These are phyloP conservation scores for Pseudorhiza aurosa DNA, from an alignment of 30 jellyfish, hydroid and myxozoan species.

Conservation along the genomic window DNA sequence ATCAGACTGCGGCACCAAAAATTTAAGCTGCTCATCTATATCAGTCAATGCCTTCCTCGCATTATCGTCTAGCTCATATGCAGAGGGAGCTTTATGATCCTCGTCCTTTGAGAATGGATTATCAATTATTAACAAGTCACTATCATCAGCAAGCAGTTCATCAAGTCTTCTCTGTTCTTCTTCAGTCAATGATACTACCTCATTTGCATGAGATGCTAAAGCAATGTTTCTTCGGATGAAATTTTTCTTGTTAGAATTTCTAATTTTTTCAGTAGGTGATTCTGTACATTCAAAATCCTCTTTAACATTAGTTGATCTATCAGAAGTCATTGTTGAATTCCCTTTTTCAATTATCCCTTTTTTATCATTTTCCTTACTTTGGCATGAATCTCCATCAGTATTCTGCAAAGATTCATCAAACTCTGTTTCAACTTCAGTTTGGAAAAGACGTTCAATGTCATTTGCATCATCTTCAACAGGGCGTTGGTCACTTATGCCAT, in stretches of 20 bases:
- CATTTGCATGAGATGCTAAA: slow-evolving; percentile 82
- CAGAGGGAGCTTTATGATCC: slow-evolving; percentile 7
- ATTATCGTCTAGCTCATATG: slow-evolving; percentile 51
- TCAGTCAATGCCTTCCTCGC: slow-evolving; percentile 57
- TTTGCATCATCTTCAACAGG: slow-evolving; percentile 15
- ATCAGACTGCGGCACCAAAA: slow-evolving; percentile 72
- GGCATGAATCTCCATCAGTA: neutral
- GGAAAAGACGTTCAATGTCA: slow-evolving; percentile 49
- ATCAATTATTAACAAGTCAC: slow-evolving; percentile 69
- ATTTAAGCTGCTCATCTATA: slow-evolving; percentile 71
- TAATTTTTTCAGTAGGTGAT: neutral
- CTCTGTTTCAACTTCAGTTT: slow-evolving; percentile 59
- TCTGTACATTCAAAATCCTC: neutral
- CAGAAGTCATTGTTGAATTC: neutral
- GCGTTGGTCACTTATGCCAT: slow-evolving; percentile 27
- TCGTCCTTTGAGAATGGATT: slow-evolving; percentile 72
- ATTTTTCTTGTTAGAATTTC: slow-evolving; percentile 33
- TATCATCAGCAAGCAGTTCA: slow-evolving; percentile 81
- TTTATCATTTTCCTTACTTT: neutral
- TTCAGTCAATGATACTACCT: slow-evolving; percentile 72
- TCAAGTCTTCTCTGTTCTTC: slow-evolving; percentile 72
- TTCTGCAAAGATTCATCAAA: neutral
- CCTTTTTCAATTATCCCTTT: neutral
- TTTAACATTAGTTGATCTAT: neutral
- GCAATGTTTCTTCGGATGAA: slow-evolving; percentile 73